phyloP scores from a whole-genome alignment of 92 coral and sea anemone genomes.

The Zoanthus sansibaricus region DNA sequence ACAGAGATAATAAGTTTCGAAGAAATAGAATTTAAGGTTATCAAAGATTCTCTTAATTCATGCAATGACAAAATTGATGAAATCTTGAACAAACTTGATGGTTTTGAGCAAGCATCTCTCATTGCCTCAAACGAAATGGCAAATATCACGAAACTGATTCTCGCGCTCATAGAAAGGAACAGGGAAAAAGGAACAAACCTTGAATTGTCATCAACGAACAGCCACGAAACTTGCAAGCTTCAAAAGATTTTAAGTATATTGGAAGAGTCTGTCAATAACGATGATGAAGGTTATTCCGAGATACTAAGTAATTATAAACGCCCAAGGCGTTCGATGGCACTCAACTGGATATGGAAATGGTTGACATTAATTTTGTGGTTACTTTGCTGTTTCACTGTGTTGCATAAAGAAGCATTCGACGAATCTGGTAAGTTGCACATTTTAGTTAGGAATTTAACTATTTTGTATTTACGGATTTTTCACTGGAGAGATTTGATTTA shows the following conservation, averaged over 20 bases:
- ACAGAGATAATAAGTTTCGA: slow-evolving; percentile 52
- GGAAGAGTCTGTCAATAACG: background rate
- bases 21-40: slow-evolving; percentile 45
- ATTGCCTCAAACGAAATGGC: background rate
- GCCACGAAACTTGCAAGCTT: background rate
- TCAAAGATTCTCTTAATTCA: slow-evolving; percentile 29
- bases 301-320: background rate
- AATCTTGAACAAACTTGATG: background rate
- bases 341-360: slow-evolving; percentile 3
- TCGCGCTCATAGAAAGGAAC: background rate
- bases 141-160: slow-evolving; percentile 1
- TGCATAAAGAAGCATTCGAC: background rate
- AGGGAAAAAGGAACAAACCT: background rate
- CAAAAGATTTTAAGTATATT: background rate
- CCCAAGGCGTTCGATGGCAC: background rate
- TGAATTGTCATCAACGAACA: background rate
- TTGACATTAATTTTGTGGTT: background rate
- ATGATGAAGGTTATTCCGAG: background rate
- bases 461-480: too few relatives aligned
- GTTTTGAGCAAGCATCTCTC: background rate
- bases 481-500: background rate
- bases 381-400: background rate
- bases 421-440: slow-evolving; percentile 10
- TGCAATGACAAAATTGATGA: slow-evolving; percentile 32
- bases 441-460: background rate